Evolutionary conservation across 2,113 vertebrate species (phyloP).

Genomic region (Carollia perspicillata): DNA sequence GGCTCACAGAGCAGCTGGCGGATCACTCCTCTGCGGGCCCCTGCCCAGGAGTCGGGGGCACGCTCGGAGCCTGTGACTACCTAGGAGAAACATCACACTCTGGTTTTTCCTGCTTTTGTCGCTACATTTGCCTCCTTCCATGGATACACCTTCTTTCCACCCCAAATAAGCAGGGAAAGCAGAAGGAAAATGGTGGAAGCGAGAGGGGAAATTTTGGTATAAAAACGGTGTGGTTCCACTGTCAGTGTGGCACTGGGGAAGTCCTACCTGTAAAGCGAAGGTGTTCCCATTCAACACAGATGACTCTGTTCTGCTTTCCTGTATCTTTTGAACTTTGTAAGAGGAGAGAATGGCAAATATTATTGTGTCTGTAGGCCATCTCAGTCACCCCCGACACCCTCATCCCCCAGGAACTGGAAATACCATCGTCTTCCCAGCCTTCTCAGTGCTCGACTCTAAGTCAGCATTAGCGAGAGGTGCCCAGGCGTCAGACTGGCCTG

Average conservation of each 20-base stretch:
- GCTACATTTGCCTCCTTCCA: not conserved
- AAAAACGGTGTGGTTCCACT: not conserved
- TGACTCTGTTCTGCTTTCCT: not conserved
- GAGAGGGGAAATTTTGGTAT: not conserved
- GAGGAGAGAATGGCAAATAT: not conserved
- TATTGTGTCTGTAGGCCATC: not conserved
- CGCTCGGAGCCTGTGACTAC: not conserved
- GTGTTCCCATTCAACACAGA: not conserved
- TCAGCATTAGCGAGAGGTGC: not conserved
- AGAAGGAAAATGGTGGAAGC: not conserved
- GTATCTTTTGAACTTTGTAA: not conserved
- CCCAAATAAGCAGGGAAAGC: not conserved
- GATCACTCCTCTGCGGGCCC: not conserved
- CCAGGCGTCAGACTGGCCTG: not conserved
- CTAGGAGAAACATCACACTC: not conserved
- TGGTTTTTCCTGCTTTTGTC: not conserved
- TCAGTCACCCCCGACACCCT: not conserved
- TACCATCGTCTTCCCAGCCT: not conserved
- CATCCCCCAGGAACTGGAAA: not conserved
- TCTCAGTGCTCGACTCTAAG: not conserved
- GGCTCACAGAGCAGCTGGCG: not conserved
- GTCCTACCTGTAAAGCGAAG: not conserved
- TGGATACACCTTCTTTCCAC: not conserved
- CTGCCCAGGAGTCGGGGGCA: not conserved
- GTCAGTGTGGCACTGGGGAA: not conserved